These are phyloP conservation scores for Emydoidea blandingii DNA, from an alignment of 2,797 vertebrate species.

Conservation along the genomic window DNA sequence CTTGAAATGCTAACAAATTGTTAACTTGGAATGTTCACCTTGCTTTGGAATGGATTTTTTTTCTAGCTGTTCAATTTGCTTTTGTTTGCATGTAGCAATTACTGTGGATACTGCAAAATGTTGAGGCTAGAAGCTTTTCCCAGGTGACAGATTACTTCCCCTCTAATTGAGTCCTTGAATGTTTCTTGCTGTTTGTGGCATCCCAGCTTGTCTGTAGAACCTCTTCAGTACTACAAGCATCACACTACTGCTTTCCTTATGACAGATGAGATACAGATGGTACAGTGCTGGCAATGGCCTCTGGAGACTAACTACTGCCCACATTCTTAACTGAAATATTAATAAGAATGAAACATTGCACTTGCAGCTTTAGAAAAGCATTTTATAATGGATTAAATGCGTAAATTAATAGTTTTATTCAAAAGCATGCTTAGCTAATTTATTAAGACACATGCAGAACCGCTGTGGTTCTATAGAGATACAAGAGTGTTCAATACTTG, in stretches of 20 bases:
- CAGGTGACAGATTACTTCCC: background rate
- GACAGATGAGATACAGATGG: background rate
- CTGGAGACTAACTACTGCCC: background rate
- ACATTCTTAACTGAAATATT: background rate
- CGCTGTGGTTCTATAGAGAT: background rate
- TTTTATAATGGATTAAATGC: background rate
- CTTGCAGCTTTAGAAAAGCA: background rate
- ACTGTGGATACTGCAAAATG: background rate
- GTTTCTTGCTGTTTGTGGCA: background rate
- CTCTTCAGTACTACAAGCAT: background rate
- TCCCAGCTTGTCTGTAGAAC: background rate
- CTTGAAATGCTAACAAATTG: background rate
- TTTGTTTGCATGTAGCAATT: background rate
- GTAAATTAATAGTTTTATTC: background rate
- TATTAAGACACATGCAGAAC: accelerated
- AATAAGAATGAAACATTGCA: background rate
- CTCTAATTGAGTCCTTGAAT: background rate
- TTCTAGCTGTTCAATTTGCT: background rate
- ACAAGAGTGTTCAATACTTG: background rate
- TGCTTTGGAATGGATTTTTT: background rate
- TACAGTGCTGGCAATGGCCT: background rate
- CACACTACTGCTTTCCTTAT: background rate
- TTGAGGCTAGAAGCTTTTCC: background rate
- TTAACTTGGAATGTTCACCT: background rate
- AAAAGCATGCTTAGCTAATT: background rate